A percentile compares a stretch with the other conserved stretches of the same genome.
Evolutionary conservation across 2,113 vertebrate genomes (phyloP).

Genomic region (Ariopsis seemanni): DNA sequence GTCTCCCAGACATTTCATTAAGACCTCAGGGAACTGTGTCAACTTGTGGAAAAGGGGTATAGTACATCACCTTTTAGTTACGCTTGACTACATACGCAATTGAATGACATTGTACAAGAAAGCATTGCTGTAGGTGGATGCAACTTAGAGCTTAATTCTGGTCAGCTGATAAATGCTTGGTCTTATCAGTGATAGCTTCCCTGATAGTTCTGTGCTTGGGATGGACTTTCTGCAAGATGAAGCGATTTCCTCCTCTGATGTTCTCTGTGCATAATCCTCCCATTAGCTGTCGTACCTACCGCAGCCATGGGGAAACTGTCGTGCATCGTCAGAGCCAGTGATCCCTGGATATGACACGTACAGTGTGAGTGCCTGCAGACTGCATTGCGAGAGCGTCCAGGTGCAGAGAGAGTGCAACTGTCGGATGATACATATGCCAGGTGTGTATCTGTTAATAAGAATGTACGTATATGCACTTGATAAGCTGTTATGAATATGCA

Average conservation of each 20-base stretch:
- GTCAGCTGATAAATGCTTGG: background rate
- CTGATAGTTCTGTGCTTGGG: background rate
- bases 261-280: slow-evolving; percentile 19
- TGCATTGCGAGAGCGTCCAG: slow-evolving; percentile 92
- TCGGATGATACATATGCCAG: slow-evolving; percentile 98
- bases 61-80: background rate
- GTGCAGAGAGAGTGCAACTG: slow-evolving; percentile 88
- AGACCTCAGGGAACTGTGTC: too few relatives aligned
- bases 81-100: background rate
- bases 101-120: background rate
- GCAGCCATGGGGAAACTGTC: slow-evolving; percentile 97
- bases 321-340: slow-evolving; percentile 79
- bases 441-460: slow-evolving; percentile 62
- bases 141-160: background rate
- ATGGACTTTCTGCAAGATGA: background rate
- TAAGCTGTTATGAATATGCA: slow-evolving; percentile 14
- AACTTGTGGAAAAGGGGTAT: too few relatives aligned
- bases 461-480: background rate
- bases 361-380: slow-evolving; percentile 92
- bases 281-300: slow-evolving; percentile 92
- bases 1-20: too few relatives aligned
- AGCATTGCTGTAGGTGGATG: background rate
- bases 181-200: background rate
- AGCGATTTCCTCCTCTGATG: background rate
- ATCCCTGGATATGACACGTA: slow-evolving; percentile 92